phyloP scores from a whole-genome alignment of 2,113 vertebrate species.

The Scortum barcoo region DNA sequence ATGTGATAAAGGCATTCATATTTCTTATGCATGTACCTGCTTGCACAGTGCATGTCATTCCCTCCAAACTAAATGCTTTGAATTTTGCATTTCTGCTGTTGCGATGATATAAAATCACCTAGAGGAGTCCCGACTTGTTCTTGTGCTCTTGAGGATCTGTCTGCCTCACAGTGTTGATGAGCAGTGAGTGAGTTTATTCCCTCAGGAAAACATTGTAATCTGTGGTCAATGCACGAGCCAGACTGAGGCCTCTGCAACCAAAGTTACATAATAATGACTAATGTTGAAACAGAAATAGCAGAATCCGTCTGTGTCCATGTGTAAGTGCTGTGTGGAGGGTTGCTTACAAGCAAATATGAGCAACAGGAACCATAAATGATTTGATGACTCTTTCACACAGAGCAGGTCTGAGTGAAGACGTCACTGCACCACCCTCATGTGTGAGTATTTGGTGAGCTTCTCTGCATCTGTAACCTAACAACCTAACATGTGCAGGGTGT shows the following conservation, averaged over 20 bases:
- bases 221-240: background rate
- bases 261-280: conserved; percentile 44
- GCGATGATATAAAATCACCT: background rate
- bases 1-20: conserved; percentile 1
- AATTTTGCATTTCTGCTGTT: conserved; percentile 24
- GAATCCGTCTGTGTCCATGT: background rate
- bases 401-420: conserved; percentile 7
- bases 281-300: conserved; percentile 2
- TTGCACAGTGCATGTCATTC: conserved; percentile 9
- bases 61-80: background rate
- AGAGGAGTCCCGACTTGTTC: conserved; percentile 59
- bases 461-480: background rate
- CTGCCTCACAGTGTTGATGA: background rate
- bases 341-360: conserved; percentile 2
- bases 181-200: background rate
- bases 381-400: conserved; percentile 25
- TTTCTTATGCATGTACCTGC: conserved; percentile 56
- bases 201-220: background rate
- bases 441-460: background rate
- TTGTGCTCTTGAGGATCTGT: background rate
- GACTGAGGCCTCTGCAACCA: conserved; percentile 4
- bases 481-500: conserved; percentile 51
- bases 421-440: background rate
- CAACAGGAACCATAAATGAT: background rate
- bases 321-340: background rate